Evolutionary conservation across 2,888 invertebrate species (phyloP).

Genomic region (Ormyrus nitidulus): DNA sequence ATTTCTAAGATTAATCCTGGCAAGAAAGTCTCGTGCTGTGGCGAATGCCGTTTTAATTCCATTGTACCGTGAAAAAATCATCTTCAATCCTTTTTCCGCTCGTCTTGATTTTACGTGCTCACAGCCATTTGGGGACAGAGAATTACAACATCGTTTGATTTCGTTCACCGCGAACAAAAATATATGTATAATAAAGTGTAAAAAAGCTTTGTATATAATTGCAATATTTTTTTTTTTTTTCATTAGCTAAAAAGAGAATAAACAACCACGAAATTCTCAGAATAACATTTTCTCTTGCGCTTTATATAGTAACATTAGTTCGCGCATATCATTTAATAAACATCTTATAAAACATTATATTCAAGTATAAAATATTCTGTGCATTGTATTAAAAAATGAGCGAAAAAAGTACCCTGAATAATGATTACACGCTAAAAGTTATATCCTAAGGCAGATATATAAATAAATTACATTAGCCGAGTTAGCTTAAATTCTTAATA

Average conservation of each 20-base stretch:
- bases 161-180: conserved; percentile 29
- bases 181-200: conserved; percentile 33
- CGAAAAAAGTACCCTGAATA: conserved; percentile 54
- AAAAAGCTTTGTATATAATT: conserved; percentile 41
- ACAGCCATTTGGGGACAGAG: conserved; percentile 55
- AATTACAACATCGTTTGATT: conserved; percentile 46
- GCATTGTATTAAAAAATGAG: conserved; percentile 42
- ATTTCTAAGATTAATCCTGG: conserved; percentile 52
- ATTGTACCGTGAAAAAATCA: conserved; percentile 22
- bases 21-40: conserved; percentile 55
- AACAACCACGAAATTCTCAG: conserved; percentile 39
- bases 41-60: conserved; percentile 25
- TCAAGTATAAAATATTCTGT: conserved; percentile 47
- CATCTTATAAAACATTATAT: conserved; percentile 35
- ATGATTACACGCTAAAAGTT: conserved; percentile 45
- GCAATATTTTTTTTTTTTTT: conserved; percentile 11
- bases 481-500: conserved; percentile 33
- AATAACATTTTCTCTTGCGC: conserved; percentile 17
- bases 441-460: conserved; percentile 36
- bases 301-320: conserved; percentile 26
- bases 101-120: conserved; percentile 46
- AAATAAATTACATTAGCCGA: conserved; percentile 49
- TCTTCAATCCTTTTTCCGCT: conserved; percentile 14
- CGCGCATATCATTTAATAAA: conserved; percentile 21
- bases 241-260: conserved; percentile 31